These are phyloP conservation scores for Plodia interpunctella DNA, from an alignment of 1,140 invertebrate genomes.

Conservation along the genomic window DNA sequence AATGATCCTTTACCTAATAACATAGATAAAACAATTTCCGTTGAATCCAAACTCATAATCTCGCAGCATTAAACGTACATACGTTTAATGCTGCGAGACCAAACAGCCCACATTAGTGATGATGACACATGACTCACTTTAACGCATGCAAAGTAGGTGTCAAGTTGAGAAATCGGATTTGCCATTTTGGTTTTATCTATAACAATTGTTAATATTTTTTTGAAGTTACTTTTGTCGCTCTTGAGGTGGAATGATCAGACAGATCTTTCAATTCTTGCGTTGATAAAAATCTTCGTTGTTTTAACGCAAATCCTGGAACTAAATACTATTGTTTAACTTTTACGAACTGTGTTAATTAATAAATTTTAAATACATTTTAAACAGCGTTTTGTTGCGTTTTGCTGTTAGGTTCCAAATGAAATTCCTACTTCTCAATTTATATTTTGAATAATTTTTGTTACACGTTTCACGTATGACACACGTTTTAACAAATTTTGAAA, in stretches of 20 bases:
- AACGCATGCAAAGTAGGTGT: conserved; percentile 14
- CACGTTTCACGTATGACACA: too few relatives aligned
- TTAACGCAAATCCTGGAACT: conserved; percentile 4
- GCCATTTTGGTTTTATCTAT: not conserved
- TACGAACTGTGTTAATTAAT: not conserved
- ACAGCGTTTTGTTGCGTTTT: too few relatives aligned
- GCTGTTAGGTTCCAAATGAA: too few relatives aligned
- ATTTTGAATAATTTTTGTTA: too few relatives aligned
- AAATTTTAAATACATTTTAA: too few relatives aligned
- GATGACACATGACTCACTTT: conserved; percentile 14
- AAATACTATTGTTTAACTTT: not conserved
- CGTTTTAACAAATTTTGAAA: too few relatives aligned
- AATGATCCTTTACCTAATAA: too few relatives aligned
- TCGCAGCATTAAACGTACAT: conserved; percentile 13
- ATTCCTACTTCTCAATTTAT: too few relatives aligned
- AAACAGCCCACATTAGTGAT: conserved; percentile 17
- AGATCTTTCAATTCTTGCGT: not conserved
- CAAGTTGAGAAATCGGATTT: conserved; percentile 12
- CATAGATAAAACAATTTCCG: not conserved
- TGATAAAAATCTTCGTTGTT: conserved; percentile 1
- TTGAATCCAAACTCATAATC: conserved; percentile 19
- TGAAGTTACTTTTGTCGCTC: not conserved
- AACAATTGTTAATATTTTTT: not conserved
- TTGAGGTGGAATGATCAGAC: not conserved
- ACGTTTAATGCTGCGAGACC: too few relatives aligned